phyloP scores from a whole-genome alignment of 2,797 vertebrate genomes.

The Anguilla pacifica region DNA sequence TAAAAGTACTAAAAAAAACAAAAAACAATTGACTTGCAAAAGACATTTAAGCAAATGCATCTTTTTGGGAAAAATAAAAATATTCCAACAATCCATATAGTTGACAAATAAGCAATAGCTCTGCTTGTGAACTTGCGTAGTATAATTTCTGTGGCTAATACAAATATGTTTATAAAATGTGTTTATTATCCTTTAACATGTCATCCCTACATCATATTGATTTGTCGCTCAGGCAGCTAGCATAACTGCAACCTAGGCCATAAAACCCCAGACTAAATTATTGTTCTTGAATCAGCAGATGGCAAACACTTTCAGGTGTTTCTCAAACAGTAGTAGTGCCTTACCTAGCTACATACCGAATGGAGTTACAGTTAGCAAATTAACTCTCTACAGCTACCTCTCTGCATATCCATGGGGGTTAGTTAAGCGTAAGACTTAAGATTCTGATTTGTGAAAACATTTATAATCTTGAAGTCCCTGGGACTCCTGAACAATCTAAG shows the following conservation, averaged over 20 bases:
- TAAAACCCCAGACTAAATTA: not conserved
- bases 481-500: not conserved
- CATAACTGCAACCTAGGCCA: not conserved
- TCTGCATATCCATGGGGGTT: not conserved
- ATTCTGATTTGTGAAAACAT: not conserved
- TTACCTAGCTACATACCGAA: not conserved
- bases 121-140: not conserved
- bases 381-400: not conserved
- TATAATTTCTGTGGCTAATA: not conserved
- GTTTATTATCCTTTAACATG: not conserved
- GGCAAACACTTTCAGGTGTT: too few relatives aligned
- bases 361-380: not conserved
- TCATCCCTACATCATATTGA: not conserved
- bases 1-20: too few relatives aligned
- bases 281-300: not conserved
- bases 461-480: not conserved
- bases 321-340: too few relatives aligned
- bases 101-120: not conserved
- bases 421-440: conserved; percentile 56
- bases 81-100: not conserved
- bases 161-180: not conserved
- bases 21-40: not conserved
- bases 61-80: too few relatives aligned
- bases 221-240: not conserved
- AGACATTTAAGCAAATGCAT: too few relatives aligned